Conservation (phyloP, 1,140 invertebrate species). For the Pogonomyrmex californicus region DNA sequence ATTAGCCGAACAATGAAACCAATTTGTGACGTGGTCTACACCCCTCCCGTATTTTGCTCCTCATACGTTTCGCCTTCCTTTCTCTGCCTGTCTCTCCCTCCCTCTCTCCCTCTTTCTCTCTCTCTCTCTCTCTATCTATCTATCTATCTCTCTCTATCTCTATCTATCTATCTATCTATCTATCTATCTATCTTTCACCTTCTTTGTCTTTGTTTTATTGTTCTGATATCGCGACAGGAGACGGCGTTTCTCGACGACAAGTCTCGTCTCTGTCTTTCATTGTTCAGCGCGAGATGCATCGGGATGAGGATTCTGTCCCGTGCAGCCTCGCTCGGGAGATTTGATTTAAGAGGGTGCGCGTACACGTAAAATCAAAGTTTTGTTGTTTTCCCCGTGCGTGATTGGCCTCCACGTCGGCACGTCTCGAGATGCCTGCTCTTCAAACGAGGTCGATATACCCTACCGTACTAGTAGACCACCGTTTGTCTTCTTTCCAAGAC, state of each 20-base stretch:
- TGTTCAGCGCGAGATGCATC: constrained; percentile 54
- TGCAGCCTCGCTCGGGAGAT: constrained; percentile 37
- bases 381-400: constrained; percentile 26
- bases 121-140: not conserved
- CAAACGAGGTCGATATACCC: constrained; percentile 40
- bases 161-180: not conserved
- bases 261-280: constrained; percentile 43
- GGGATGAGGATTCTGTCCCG: constrained; percentile 47
- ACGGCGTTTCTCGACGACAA: constrained; percentile 36
- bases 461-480: constrained; percentile 21
- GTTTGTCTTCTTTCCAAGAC: constrained; percentile 49
- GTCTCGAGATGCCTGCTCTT: constrained; percentile 33
- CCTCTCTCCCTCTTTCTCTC: not conserved
- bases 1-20: constrained; percentile 84
- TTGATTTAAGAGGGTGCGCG: constrained; percentile 52
- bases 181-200: not conserved
- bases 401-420: constrained; percentile 15
- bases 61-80: constrained; percentile 28
- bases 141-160: not conserved
- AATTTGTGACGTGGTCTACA: constrained; percentile 79
- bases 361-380: constrained; percentile 52
- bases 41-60: not conserved
- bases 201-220: not conserved
- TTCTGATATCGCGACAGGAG: constrained; percentile 22
- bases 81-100: not conserved